Base-by-base conservation (phyloP, 1,140 invertebrate genomes). In the Maniola jurtina region DNA sequence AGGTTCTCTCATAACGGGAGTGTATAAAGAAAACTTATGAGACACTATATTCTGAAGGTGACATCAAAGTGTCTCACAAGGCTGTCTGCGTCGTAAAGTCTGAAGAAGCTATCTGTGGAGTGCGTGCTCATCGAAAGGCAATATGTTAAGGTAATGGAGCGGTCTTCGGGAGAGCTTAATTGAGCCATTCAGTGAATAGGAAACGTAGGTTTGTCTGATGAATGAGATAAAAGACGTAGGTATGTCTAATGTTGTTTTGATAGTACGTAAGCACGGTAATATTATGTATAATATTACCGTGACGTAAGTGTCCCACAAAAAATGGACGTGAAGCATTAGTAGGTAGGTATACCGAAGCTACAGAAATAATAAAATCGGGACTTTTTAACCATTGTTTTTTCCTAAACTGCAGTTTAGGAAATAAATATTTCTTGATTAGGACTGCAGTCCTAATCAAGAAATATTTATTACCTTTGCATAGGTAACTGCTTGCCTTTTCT, bases 91-190 rank as follows among this genome's bases (percentile, higher is more conserved):
- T 50, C 48, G 48, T 50, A 50, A 50, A 50, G 14, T 50, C 14
- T 25, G 48, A 50, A 16, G 48, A 5, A 50, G 25, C 25, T 13
- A 42, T 42, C 8, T 42, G 13, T 16, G 0, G 48, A 5, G 48
- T 50, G 48, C 48, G 48, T 50, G 48, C 48, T 50, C 48, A 25
- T 50, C 10, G 48, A 50, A 14, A 11, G 48, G 5, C 48, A 16
- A 50, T 50, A 50, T 50, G 48, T 50, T 50, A 25, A 50, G 16
- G 14, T 50, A 50, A 50, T 50, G 48, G 48, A 25, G 11, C 42
- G 14, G 48, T 8, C 48, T 50, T 50, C 15, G 48, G 15, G 14
- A 50, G 16, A 6, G 5, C 16, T 50, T 25, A 14, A 50, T 16
- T 50, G 48, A 50, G 11, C 14, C 14, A 50, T 16, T 50, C 48